Percentiles rank a stretch among this genome's conserved stretches.
Conservation (phyloP, 2,113 vertebrate genomes). For the Campylomormyrus tamandua region DNA sequence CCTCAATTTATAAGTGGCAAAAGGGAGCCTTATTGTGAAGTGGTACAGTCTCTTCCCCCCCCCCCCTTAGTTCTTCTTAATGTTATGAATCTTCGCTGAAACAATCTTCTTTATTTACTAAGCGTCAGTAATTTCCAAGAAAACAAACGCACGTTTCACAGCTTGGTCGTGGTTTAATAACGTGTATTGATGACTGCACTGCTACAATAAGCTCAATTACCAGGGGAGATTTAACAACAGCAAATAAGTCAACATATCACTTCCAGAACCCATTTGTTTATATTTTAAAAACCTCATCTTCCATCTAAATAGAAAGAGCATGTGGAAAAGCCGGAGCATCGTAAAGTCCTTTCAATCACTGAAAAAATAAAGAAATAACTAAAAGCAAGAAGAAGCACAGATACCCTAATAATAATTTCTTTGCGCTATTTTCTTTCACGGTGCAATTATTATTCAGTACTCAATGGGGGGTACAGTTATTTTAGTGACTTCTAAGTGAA, state of each 20-base stretch:
- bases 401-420: not conserved
- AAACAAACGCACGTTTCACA: not conserved
- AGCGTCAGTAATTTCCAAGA: not conserved
- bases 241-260: not conserved
- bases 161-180: not conserved
- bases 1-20: not conserved
- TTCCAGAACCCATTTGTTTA: not conserved
- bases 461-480: not conserved
- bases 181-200: not conserved
- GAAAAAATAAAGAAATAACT: not conserved
- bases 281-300: not conserved
- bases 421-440: not conserved
- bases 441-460: not conserved
- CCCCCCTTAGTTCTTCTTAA: not conserved
- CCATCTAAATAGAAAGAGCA: not conserved
- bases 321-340: not conserved
- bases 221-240: not conserved
- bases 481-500: not conserved
- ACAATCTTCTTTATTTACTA: not conserved
- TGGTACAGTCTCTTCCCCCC: not conserved
- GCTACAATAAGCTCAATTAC: not conserved
- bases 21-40: not conserved
- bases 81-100: not conserved
- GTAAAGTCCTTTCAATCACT: not conserved
- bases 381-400: not conserved